Conservation (phyloP, 2,113 vertebrate species). For the Pycnonotus jocosus region DNA sequence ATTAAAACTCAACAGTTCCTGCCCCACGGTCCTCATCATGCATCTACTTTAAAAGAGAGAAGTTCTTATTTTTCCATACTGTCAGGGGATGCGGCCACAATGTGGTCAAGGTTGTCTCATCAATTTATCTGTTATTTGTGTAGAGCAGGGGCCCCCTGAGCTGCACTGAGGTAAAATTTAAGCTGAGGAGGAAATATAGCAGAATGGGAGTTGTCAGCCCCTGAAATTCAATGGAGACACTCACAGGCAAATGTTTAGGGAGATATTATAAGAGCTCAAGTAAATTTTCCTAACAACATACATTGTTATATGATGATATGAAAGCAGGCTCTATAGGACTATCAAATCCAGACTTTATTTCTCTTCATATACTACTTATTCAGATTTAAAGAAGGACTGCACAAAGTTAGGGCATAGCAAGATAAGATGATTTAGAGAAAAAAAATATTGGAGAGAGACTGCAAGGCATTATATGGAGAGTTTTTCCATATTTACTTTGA, state of each 20-base stretch:
- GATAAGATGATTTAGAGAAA: neutral
- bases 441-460: neutral
- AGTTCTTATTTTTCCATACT: neutral
- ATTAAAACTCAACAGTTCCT: constrained; percentile 6
- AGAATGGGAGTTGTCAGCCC: neutral
- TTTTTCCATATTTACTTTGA: neutral
- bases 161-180: neutral
- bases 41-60: neutral
- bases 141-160: neutral
- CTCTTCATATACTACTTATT: neutral
- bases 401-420: neutral
- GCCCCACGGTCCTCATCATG: neutral
- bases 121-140: constrained; percentile 40
- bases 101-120: constrained; percentile 16
- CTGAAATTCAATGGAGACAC: neutral
- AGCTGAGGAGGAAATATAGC: neutral
- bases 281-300: neutral
- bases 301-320: neutral
- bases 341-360: neutral
- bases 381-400: neutral
- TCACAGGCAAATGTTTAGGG: neutral
- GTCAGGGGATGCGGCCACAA: neutral
- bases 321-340: neutral
- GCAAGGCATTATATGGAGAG: neutral
- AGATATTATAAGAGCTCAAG: neutral